Evolutionary conservation across 2,888 invertebrate species (phyloP).

Genomic region (Callosobruchus maculatus): DNA sequence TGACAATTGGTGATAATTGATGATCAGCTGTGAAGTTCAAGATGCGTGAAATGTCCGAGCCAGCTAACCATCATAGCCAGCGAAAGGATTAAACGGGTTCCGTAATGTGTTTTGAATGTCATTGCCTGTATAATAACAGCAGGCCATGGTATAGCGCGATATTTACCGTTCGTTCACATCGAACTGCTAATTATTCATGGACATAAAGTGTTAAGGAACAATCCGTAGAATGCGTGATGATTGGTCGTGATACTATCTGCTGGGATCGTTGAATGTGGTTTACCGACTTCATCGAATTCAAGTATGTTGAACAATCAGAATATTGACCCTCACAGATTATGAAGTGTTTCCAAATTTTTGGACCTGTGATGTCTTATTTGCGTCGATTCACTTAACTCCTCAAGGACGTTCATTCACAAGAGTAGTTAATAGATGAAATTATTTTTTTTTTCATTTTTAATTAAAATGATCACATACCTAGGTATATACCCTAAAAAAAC

Average conservation of each 20-base stretch:
- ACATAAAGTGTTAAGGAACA: background rate
- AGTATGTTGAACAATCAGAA: too few relatives aligned
- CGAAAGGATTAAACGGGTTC: background rate
- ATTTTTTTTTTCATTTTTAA: too few relatives aligned
- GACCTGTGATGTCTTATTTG: too few relatives aligned
- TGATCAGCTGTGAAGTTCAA: background rate
- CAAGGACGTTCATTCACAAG: too few relatives aligned
- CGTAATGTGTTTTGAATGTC: background rate
- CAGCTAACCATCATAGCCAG: background rate
- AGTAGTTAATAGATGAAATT: too few relatives aligned
- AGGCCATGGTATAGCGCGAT: background rate
- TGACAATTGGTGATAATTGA: background rate
- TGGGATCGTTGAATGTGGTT: background rate
- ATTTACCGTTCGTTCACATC: background rate
- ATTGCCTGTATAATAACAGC: background rate
- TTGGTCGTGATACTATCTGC: background rate
- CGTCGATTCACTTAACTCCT: too few relatives aligned
- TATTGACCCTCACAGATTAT: too few relatives aligned
- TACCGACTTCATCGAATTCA: background rate
- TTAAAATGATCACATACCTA: too few relatives aligned
- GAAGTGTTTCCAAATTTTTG: too few relatives aligned
- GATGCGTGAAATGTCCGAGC: background rate
- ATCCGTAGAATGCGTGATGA: background rate
- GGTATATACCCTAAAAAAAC: too few relatives aligned
- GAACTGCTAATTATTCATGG: background rate